phyloP scores from a whole-genome alignment of 2,797 vertebrate genomes.

The Alauda arvensis region DNA sequence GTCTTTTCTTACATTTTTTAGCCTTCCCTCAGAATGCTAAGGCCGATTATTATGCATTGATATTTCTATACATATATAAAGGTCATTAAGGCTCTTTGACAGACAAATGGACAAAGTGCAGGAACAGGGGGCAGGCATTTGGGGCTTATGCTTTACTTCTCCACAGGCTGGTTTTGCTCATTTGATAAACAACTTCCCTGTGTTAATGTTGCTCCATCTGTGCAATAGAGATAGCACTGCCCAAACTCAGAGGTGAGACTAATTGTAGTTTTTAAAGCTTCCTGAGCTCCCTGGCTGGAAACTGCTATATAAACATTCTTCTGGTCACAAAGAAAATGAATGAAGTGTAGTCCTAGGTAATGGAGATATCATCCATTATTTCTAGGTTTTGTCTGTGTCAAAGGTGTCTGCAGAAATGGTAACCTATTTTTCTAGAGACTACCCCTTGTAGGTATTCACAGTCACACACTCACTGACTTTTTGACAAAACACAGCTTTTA shows the following conservation, averaged over 20 bases:
- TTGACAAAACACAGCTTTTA: conserved; percentile 25
- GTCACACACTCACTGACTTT: conserved; percentile 15
- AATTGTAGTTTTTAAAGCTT: conserved; percentile 32
- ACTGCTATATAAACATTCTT: conserved; percentile 14
- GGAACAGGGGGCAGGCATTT: neutral
- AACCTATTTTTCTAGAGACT: neutral
- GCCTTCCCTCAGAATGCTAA: conserved; percentile 21
- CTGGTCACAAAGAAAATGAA: conserved; percentile 2
- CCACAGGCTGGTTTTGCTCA: neutral
- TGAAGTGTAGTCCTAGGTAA: neutral
- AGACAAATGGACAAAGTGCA: neutral
- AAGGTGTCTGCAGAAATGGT: neutral
- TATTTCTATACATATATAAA: conserved; percentile 49
- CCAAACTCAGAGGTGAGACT: neutral
- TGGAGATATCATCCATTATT: neutral
- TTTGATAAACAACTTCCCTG: conserved; percentile 14
- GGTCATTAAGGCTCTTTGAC: conserved; percentile 36
- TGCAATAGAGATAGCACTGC: conserved; percentile 26
- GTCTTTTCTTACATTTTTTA: conserved; percentile 53
- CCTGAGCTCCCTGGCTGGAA: neutral
- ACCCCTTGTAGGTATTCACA: conserved; percentile 3
- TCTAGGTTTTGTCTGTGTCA: neutral
- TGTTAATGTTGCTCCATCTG: conserved; percentile 7
- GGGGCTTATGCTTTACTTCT: neutral
- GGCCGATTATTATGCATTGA: conserved; percentile 46